phyloP scores from a whole-genome alignment of 2,888 invertebrate species.

The Drosophila mimetica region DNA sequence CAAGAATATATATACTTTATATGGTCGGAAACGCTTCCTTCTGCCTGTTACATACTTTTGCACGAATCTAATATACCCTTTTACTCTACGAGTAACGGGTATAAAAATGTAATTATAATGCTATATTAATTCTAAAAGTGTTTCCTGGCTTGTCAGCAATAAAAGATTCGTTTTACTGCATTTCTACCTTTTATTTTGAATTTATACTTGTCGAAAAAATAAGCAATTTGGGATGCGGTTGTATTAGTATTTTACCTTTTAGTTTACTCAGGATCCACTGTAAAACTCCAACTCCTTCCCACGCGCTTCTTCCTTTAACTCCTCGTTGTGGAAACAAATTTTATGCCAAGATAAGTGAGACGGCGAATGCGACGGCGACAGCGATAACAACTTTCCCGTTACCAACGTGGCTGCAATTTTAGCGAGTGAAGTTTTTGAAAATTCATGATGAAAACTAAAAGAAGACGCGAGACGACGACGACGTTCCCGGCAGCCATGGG shows the following conservation, averaged over 20 bases:
- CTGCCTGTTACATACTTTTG: too few relatives aligned
- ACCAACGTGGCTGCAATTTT: conserved; percentile 61
- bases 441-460: conserved; percentile 79
- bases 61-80: too few relatives aligned
- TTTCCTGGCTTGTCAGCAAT: too few relatives aligned
- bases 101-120: too few relatives aligned
- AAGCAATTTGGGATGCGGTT: too few relatives aligned
- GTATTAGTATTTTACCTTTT: background rate
- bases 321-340: conserved; percentile 75
- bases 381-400: conserved; percentile 68
- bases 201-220: too few relatives aligned
- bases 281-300: background rate
- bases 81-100: too few relatives aligned
- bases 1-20: too few relatives aligned
- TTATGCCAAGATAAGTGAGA: conserved; percentile 81
- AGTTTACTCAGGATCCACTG: conserved; percentile 1
- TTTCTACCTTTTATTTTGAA: too few relatives aligned
- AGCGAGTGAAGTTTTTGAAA: conserved; percentile 63
- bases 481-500: conserved; percentile 21
- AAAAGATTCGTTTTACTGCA: too few relatives aligned
- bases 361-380: conserved; percentile 50
- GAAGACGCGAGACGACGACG: conserved; percentile 47
- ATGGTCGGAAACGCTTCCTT: too few relatives aligned
- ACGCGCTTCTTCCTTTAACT: conserved; percentile 8
- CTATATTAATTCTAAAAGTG: too few relatives aligned